Evolutionary conservation across 2,888 invertebrate genomes (phyloP).

Genomic region (Sipha maydis): DNA sequence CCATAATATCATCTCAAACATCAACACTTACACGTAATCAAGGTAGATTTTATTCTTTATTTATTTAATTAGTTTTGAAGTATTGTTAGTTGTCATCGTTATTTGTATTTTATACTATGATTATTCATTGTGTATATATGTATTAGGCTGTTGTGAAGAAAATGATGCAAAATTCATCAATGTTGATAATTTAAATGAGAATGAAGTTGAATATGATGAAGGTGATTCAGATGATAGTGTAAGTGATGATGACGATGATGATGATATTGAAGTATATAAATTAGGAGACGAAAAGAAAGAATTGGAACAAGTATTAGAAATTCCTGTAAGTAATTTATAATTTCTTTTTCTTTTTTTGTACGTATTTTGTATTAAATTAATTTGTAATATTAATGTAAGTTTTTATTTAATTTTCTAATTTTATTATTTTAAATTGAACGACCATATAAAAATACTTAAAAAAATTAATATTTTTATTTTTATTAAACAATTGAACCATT

Average conservation of each 20-base stretch:
- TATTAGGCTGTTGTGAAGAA: conserved; percentile 60
- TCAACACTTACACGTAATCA: conserved; percentile 93
- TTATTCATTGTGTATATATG: background rate
- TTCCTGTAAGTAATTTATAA: conserved; percentile 64
- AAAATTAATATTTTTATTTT: conserved; percentile 13
- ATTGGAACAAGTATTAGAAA: conserved; percentile 68
- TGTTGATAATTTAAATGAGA: conserved; percentile 64
- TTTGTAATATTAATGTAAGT: background rate
- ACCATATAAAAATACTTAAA: background rate
- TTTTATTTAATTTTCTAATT: background rate
- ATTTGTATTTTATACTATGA: background rate
- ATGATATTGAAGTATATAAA: conserved; percentile 68
- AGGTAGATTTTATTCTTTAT: conserved; percentile 67
- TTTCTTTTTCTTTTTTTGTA: background rate
- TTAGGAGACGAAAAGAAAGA: conserved; percentile 65
- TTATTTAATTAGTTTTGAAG: background rate
- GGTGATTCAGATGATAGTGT: conserved; percentile 70
- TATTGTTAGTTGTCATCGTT: background rate
- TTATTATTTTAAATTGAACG: background rate
- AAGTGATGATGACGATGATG: conserved; percentile 67
- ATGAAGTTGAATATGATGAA: conserved; percentile 67
- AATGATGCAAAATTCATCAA: conserved; percentile 62
- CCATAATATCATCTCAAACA: conserved; percentile 95
- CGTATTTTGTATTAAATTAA: background rate
- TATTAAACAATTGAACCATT: background rate